Evolutionary conservation across 2,888 invertebrate species (phyloP).

Genomic region (Lasioglossum marginatum): DNA sequence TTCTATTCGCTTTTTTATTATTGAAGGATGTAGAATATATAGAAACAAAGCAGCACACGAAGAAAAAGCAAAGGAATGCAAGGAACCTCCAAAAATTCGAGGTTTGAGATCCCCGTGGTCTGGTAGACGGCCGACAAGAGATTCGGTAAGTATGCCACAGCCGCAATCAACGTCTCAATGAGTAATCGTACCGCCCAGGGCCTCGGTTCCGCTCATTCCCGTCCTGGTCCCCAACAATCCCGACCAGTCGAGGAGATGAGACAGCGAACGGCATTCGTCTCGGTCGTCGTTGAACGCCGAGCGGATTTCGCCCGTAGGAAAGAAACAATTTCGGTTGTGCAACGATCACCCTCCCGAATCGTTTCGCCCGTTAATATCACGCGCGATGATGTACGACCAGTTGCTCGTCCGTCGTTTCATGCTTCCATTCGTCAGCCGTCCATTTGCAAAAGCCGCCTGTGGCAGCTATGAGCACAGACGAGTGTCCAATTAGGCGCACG

Average conservation of each 20-base stretch:
- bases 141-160: constrained; percentile 64
- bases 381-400: constrained; percentile 14
- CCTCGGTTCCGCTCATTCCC: constrained; percentile 50
- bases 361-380: constrained; percentile 22
- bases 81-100: constrained; percentile 42
- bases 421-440: neutral
- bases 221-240: constrained; percentile 30
- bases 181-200: constrained; percentile 68
- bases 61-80: neutral
- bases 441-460: neutral
- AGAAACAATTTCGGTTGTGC: constrained; percentile 45
- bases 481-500: neutral
- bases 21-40: neutral
- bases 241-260: constrained; percentile 18
- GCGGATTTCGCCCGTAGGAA: constrained; percentile 33
- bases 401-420: neutral
- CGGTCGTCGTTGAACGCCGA: constrained; percentile 36
- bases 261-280: constrained; percentile 49
- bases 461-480: neutral
- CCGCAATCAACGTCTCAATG: constrained; percentile 71
- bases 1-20: neutral
- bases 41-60: neutral
- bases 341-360: constrained; percentile 21
- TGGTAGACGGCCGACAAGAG: constrained; percentile 18
- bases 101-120: constrained; percentile 9